Percentiles rank a stretch among this genome's conserved stretches.
phyloP scores from a whole-genome alignment of 2,113 vertebrate species.

The Peromyscus leucopus region DNA sequence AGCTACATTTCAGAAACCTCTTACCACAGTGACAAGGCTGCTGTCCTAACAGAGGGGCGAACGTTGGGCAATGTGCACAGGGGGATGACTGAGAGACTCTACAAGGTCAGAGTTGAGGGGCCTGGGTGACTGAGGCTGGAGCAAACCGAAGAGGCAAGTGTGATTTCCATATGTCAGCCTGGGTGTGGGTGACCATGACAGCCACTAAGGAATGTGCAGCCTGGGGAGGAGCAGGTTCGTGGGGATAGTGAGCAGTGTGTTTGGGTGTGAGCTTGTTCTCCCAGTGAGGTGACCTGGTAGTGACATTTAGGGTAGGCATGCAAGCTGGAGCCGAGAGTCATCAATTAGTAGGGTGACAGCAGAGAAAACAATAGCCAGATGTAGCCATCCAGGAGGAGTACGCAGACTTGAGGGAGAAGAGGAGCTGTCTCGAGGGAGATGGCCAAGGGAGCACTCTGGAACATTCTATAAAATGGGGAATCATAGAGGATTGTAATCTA shows the following conservation, averaged over 20 bases:
- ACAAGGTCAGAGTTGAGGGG: neutral
- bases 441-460: neutral
- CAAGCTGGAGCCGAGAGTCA: neutral
- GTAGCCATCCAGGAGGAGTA: rapidly evolving
- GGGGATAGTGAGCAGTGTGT: neutral
- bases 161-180: neutral
- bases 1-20: neutral
- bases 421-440: neutral
- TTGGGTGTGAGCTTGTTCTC: neutral
- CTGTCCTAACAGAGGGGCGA: neutral
- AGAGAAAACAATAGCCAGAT: neutral
- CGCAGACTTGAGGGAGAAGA: rapidly evolving
- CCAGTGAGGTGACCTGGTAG: neutral
- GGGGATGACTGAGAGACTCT: neutral
- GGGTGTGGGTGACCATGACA: rapidly evolving
- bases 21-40: neutral
- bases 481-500: neutral
- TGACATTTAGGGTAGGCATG: neutral
- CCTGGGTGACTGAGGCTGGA: no score
- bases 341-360: rapidly evolving
- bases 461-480: no score
- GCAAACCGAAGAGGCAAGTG: no score
- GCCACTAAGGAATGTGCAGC: neutral
- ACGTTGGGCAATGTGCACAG: rapidly evolving
- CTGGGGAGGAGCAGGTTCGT: neutral